Evolutionary conservation across 2,888 invertebrate genomes (phyloP), one percentile per base, ranked within the genome.

Genomic region (Fabriciana adippe): DNA sequence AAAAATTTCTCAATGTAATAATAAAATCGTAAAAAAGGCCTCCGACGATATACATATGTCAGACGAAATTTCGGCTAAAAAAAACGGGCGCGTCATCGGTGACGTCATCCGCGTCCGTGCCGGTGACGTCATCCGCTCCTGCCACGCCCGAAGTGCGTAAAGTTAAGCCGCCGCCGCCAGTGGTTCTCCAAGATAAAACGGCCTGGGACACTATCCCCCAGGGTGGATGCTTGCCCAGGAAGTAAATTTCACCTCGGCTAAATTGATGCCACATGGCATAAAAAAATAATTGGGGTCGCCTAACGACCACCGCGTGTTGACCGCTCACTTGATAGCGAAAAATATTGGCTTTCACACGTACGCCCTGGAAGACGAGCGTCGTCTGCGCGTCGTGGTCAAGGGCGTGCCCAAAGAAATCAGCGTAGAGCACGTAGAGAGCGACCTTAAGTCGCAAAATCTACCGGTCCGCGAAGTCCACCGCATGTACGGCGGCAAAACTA

Each of bases 351-450:
- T 26, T 8, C 51, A 60, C n/a, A 60, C 60, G 0, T 64, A 64
- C 15, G 68, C 64, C 0, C 56, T 68, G 0, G 51, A 64, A 2
- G 65, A 68, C 3, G 68, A 68, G 41, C 68, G 68, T 21, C 26
- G 47, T 2, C 31, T 68, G 0, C 41, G 55, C 18, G 61, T 53
- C 0, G 61, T 65, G 3, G 48, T 65, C 1, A 41, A 35, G 6
- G 53, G 64, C 3, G 6, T 59, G 13, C 67, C 63, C 0, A 47
- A 18, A 4, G 62, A 50, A 4, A 11, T 67, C 6, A 3, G 15
- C 13, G 35, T 2, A 1, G 66, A 67, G 14, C 13, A 8, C 1
- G 51, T 67, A 2, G 15, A 16, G 4, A 16, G 6, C 1, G 63
- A 59, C 54, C 59, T 64, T 18, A 26, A 50, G n/a, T 41, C 56